phyloP scores from a whole-genome alignment of 2,888 invertebrate species.

The Sarcophaga variegata region DNA sequence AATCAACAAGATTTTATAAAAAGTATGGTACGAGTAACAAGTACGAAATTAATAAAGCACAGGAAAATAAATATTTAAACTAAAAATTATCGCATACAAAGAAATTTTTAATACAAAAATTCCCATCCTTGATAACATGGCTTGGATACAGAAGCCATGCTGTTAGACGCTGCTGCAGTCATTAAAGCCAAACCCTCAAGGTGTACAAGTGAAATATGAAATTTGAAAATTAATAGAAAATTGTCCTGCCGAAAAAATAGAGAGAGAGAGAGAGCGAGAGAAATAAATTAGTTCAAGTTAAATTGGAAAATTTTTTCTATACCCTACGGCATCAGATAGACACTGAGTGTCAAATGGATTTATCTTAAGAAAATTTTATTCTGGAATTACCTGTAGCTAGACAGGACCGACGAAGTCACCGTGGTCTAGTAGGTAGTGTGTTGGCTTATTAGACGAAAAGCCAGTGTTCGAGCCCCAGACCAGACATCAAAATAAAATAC shows the following conservation, averaged over 20 bases:
- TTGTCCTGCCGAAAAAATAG: not conserved
- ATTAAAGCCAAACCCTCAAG: conserved; percentile 8
- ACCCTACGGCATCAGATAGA: no score
- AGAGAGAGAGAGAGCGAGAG: not conserved
- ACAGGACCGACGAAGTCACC: no score
- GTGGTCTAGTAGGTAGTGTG: no score
- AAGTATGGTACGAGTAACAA: not conserved
- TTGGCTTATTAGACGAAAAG: no score
- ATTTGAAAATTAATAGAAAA: not conserved
- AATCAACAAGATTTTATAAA: not conserved
- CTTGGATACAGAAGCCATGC: not conserved
- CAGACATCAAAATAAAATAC: no score
- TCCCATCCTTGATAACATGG: not conserved
- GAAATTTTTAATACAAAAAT: not conserved
- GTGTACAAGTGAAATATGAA: conserved; percentile 1
- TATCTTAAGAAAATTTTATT: no score
- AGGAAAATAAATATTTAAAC: not conserved
- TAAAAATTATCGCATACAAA: not conserved
- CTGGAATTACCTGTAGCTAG: no score
- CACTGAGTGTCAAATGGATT: no score
- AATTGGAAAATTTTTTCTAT: conserved; percentile 5
- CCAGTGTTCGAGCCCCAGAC: no score
- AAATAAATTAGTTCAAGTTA: conserved; percentile 17
- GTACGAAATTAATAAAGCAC: not conserved
- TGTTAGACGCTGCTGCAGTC: not conserved